Base-by-base conservation (phyloP, 2,113 vertebrate genomes). In the Origma solitaria region DNA sequence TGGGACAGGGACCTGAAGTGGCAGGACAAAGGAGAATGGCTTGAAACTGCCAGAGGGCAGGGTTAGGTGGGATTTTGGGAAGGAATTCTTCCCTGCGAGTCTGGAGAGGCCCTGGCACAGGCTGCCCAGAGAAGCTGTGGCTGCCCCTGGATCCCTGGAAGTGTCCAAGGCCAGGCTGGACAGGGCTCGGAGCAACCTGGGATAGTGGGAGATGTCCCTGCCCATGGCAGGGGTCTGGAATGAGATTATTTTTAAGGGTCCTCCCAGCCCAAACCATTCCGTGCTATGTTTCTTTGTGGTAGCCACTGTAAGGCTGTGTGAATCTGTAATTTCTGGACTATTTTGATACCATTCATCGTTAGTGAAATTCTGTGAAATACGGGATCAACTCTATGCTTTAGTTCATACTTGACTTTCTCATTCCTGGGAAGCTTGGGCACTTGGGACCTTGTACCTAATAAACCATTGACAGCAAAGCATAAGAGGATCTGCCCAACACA, bases 361-460 rank as follows among this genome's bases (percentile, higher is more conserved):
- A 64, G 42, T 35, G 30, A 84, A 66, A 62, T 54, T 79, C 53
- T 88, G 35, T 89, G 64, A 64, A 89, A 82, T 49, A 86, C 88
- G 66, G n/a, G 53, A 60, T 53, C 35, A 86, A 21, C 57, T 24
- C 24, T 49, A 68, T 11, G 47, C 66, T 79, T 82, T 77, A 57
- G 30, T 91, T 90, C 33, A 27, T 54, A 44, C 33, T 80, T 89
- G 10, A 13, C 91, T 94, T 73, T 80, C 68, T 88, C 37, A 62
- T 60, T 94, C 44, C 73, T 82, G 65, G 86, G 91, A 65, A 60
- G 31, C 49, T 66, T 89, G 68, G 69, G 38, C 76, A 68, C 60
- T 62, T 77, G 88, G 58, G 45, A 79, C 68, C 73, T 94, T 72
- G 69, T 90, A 94, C 80, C 49, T 94, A 80, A 94, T 96, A 95